Conservation (phyloP, 2,113 vertebrate genomes). For the Scytalopus superciliaris region DNA sequence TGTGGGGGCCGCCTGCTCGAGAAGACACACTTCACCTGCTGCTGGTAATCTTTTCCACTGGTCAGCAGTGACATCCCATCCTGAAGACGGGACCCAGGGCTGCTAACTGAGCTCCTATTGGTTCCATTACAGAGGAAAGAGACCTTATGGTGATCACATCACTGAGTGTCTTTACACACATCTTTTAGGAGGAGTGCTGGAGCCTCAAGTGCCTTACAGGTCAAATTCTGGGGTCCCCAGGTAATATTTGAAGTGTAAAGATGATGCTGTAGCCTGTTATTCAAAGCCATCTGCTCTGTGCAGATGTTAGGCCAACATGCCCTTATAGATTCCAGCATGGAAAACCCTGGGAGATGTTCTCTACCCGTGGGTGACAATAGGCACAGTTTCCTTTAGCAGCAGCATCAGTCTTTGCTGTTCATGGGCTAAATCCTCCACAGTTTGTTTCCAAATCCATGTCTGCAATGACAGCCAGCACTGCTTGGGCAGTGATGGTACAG, state of each 20-base stretch:
- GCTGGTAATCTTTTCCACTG: background rate
- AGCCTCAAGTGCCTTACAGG: background rate
- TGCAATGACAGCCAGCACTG: background rate
- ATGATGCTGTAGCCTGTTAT: background rate
- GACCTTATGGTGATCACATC: rapidly evolving
- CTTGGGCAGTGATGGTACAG: background rate
- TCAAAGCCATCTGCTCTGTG: background rate
- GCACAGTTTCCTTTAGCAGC: background rate
- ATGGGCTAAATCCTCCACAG: background rate
- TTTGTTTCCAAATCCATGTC: background rate
- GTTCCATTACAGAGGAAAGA: background rate
- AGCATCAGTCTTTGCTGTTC: background rate
- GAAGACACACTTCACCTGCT: background rate
- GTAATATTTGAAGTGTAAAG: background rate
- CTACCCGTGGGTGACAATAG: rapidly evolving
- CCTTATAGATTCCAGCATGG: background rate
- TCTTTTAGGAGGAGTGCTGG: background rate
- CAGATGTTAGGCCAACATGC: background rate
- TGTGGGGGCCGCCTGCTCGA: rapidly evolving
- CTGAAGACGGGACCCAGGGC: background rate
- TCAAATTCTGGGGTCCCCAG: background rate
- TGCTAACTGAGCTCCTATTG: background rate
- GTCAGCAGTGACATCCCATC: background rate
- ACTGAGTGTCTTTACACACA: background rate
- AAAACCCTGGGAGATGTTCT: background rate